Conservation (phyloP, 2,888 invertebrate species). For the Helicoverpa assulta region DNA sequence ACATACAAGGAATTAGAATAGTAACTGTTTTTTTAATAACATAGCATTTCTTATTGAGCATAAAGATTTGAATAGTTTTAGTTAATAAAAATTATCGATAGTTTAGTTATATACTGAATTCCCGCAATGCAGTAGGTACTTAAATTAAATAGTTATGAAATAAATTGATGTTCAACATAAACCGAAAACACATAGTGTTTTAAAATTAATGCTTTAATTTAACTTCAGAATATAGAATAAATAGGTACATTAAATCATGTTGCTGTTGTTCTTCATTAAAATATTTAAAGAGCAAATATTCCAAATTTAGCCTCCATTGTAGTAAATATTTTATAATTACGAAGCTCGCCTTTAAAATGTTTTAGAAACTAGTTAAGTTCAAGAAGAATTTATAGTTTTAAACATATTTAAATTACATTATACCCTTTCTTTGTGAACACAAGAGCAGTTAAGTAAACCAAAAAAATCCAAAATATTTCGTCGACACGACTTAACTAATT, state of each 20-base stretch:
- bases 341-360: neutral
- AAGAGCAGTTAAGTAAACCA: neutral
- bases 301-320: neutral
- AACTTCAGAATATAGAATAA: neutral
- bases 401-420: neutral
- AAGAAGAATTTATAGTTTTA: slow-evolving; percentile 1
- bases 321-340: neutral
- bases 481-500: neutral
- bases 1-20: too few species aligned
- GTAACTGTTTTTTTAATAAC: too few species aligned
- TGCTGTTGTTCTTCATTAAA: neutral
- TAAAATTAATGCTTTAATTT: neutral
- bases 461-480: neutral
- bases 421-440: neutral
- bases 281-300: slow-evolving; percentile 1
- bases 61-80: too few species aligned
- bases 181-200: neutral
- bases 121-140: too few species aligned
- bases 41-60: too few species aligned
- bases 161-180: too few species aligned
- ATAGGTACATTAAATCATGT: neutral
- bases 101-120: too few species aligned
- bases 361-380: neutral
- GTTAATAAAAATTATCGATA: too few species aligned
- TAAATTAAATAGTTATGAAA: too few species aligned